These are phyloP conservation scores for Globicephala melas DNA, from an alignment of 2,113 vertebrate genomes.

Conservation along the genomic window DNA sequence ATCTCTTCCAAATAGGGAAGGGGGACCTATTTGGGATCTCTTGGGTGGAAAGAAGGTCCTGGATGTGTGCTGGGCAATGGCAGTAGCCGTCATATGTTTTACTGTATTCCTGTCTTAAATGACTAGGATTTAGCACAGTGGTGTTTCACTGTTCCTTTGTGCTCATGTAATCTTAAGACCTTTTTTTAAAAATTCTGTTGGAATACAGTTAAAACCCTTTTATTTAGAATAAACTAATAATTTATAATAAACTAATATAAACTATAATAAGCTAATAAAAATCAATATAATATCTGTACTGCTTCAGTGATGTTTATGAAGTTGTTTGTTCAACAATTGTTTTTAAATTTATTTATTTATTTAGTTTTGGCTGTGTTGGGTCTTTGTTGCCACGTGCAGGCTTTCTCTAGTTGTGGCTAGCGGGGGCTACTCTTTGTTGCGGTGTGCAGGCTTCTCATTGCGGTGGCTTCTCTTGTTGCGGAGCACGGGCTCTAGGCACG, in stretches of 20 bases:
- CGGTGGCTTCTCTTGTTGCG: no score
- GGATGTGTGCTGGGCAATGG: slow-evolving; percentile 80
- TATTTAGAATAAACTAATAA: not conserved
- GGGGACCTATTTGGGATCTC: slow-evolving; percentile 63
- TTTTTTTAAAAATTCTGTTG: not conserved
- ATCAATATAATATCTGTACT: not conserved
- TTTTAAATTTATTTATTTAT: no score
- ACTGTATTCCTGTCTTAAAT: not conserved
- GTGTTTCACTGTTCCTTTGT: not conserved
- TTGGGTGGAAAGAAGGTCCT: slow-evolving; percentile 80
- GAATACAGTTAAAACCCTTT: not conserved
- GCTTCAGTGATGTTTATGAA: not conserved
- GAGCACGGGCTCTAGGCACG: no score
- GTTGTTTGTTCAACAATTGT: not conserved
- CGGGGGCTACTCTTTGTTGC: no score
- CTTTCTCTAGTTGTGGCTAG: no score
- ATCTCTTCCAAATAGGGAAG: slow-evolving; percentile 76
- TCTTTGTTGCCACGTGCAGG: no score
- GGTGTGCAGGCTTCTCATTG: no score
- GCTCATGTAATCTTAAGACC: not conserved
- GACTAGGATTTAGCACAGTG: not conserved
- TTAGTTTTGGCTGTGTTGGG: no score
- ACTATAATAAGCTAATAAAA: not conserved
- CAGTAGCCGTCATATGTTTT: not conserved
- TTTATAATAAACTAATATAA: not conserved